Base-by-base conservation (phyloP, 1,140 invertebrate species). In the Semibalanus balanoides region DNA sequence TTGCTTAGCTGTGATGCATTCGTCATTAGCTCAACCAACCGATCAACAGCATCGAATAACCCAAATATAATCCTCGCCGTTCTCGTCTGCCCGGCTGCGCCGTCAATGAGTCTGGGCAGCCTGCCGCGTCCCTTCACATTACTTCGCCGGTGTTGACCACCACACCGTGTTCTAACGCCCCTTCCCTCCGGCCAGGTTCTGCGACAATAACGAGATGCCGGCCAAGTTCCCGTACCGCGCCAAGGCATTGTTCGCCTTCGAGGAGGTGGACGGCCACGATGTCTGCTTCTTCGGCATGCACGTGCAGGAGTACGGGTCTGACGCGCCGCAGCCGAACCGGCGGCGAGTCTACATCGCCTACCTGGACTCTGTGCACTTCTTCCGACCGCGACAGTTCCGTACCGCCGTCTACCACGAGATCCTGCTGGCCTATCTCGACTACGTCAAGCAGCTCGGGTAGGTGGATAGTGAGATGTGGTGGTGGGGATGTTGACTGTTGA, bases 281-380 rank as follows among this genome's bases (percentile, higher is more conserved):
- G 95, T 99, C 1, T 99, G 97, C 85, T 99, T 99, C 87, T 99
- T 99, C 85, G 98, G 97, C 76, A 99, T 99, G 95, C 98, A 99
- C 84, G 98, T 99, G 1, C 97, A 99, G 86, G 98, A 99, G 85
- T 99, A 99, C 84, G 97, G 97, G n/a, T 98, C 95, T 40, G 95
- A 98, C 81, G 96, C 95, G 85, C 90, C 93, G 3, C 86, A 88
- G 74, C 98, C 98, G 0, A 99, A 99, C 83, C 96, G 94, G 74
- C 88, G 97, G 82, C 90, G 97, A 71, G 97, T 99, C 25, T 99
- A 99, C 84, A 97, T 99, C 82, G 97, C 98, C 40, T 99, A 99
- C 85, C 87, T 99, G 79, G 98, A 99, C 84, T 99, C 96, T 77
- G 97, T 99, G 77, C 96, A 99, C 85, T 99, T 99, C 88, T 99